These are phyloP conservation scores for Thaumetopoea pityocampa DNA, from an alignment of 1,140 invertebrate genomes.

Conservation along the genomic window DNA sequence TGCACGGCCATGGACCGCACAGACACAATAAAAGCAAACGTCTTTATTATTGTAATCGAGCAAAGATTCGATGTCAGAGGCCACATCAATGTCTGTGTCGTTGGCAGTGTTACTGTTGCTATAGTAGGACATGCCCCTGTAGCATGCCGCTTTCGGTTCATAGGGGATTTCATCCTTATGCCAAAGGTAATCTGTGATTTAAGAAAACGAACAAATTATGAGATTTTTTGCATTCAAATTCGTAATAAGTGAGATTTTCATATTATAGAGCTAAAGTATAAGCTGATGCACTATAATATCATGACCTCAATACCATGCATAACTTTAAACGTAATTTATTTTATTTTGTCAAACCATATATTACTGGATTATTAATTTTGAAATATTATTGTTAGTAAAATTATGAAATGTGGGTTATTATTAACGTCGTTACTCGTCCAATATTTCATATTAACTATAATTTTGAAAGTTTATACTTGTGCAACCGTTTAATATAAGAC, in stretches of 20 bases:
- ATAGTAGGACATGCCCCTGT: constrained; percentile 50
- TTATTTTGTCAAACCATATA: no score
- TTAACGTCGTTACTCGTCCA: not conserved
- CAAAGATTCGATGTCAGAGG: constrained; percentile 33
- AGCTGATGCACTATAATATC: no score
- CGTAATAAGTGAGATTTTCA: not conserved
- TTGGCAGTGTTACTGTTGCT: constrained; percentile 43
- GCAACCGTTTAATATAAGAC: not conserved
- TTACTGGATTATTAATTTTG: no score
- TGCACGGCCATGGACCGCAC: constrained; percentile 26
- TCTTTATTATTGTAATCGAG: constrained; percentile 35
- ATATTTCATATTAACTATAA: not conserved
- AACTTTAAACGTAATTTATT: no score
- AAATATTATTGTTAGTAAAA: no score
- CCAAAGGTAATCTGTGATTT: constrained; percentile 55
- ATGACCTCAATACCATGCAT: no score
- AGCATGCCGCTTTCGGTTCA: constrained; percentile 38
- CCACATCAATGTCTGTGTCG: constrained; percentile 39
- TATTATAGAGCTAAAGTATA: not conserved
- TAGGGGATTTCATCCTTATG: constrained; percentile 65
- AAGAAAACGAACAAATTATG: no score
- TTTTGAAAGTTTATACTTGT: not conserved
- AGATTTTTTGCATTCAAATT: not conserved
- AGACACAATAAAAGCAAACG: constrained; percentile 54
- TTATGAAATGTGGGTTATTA: no score